Evolutionary conservation across 2,888 invertebrate genomes (phyloP), one percentile per base, ranked within the genome.

Genomic region (Dryomyza anilis): DNA sequence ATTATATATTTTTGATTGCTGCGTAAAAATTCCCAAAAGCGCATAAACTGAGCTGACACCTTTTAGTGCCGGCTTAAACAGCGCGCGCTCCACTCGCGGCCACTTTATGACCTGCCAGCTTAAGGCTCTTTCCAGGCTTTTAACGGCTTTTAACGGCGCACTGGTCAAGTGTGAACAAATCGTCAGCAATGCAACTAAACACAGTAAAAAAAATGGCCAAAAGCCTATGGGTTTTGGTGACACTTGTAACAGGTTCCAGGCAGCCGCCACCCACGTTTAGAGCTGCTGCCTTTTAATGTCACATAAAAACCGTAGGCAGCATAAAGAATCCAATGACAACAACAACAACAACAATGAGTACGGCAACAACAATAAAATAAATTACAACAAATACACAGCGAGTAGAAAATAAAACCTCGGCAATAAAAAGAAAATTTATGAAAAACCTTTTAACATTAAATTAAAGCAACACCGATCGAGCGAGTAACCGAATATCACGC

Each of bases 361-460:
- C 12, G 6, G 7, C 6, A 33, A 12, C 33, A 33, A 33, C 33
- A 33, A 33, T 12, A 33, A 33, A 33, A 33, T 8, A 33, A 6
- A 33, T 12, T 33, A 50, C 36, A 48, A 33, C 48, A 60, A 33
- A 2, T n/a, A 30, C 23, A n/a, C n/a, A 19, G 19, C 39, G 39
- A 58, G 16, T 29, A 27, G n/a, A 46, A 48, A 53, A n/a, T n/a
- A 52, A 43, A 12, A 39, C 30, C 25, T 53, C 52, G 6, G 43
- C 53, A 52, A 53, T 52, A 61, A 43, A 61, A 36, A 19, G 55
- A 19, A 33, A 39, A 55, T 55, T 55, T 55, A 61, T 50, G 52
- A 21, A 60, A 60, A 58, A 58, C 25, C 45, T 45, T 43, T 39
- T 19, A 29, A 43, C 58, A 46, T 58, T 46, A 46, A 46, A 46